A percentile compares a stretch with the other conserved stretches of the same genome.
Evolutionary conservation across 2,797 vertebrate genomes (phyloP).

Genomic region (Labeo calbasu): DNA sequence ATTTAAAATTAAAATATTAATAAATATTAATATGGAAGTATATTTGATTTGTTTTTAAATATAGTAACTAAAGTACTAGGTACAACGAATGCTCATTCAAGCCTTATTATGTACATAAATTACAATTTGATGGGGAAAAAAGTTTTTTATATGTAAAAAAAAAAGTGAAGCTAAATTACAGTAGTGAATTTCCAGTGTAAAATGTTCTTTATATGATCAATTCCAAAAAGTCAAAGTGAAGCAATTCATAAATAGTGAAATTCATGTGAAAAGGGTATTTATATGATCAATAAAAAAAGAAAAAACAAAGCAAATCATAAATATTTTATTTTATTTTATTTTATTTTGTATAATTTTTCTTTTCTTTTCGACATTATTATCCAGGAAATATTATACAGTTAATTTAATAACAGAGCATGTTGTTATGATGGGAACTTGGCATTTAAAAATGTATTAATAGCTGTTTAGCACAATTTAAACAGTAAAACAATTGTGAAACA

Average conservation of each 20-base stretch:
- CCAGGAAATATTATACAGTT: neutral
- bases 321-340: too few species aligned
- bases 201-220: neutral
- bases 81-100: neutral
- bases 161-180: neutral
- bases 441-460: neutral
- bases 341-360: too few species aligned
- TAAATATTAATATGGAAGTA: too few species aligned
- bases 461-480: neutral
- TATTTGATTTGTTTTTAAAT: too few species aligned
- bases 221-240: neutral
- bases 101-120: neutral
- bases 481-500: neutral
- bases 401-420: neutral
- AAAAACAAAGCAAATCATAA: too few species aligned
- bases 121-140: neutral
- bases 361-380: neutral
- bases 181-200: neutral
- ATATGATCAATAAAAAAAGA: neutral
- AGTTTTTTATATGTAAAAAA: neutral
- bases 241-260: neutral
- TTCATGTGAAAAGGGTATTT: neutral
- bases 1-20: too few species aligned
- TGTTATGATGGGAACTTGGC: neutral
- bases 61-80: neutral